Conservation (phyloP, 2,797 vertebrate species). For the Characodon lateralis region DNA sequence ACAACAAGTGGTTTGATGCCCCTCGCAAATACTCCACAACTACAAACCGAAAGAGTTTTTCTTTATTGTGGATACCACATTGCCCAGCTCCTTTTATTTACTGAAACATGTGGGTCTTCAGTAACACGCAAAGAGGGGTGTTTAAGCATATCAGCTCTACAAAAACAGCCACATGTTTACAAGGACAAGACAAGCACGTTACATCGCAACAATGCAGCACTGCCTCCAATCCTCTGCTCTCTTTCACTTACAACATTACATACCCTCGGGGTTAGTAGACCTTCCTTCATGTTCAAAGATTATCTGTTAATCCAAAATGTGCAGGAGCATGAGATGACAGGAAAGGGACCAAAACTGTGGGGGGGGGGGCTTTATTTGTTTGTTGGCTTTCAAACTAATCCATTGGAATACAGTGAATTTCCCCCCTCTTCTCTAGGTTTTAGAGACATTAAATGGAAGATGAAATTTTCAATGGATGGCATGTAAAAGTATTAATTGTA, state of each 20-base stretch:
- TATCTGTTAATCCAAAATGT: constrained; percentile 90
- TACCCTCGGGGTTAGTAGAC: constrained; percentile 80
- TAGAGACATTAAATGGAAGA: constrained; percentile 85
- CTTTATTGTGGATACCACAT: constrained; percentile 10
- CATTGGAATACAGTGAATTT: constrained; percentile 78
- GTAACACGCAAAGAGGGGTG: constrained; percentile 57
- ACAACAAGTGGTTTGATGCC: constrained; percentile 39
- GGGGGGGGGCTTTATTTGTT: constrained; percentile 83
- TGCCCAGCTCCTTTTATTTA: constrained; percentile 39
- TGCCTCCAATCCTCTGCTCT: constrained; percentile 73
- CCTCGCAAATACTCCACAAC: constrained; percentile 28
- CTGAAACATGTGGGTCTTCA: constrained; percentile 61
- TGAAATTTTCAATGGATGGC: constrained; percentile 86
- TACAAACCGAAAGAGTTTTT: constrained; percentile 20
- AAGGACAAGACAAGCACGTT: constrained; percentile 83
- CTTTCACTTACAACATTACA: constrained; percentile 72
- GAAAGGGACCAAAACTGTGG: constrained; percentile 72
- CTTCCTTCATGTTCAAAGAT: constrained; percentile 88
- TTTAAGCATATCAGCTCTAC: constrained; percentile 69
- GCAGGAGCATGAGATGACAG: constrained; percentile 82
- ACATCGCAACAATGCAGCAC: constrained; percentile 79
- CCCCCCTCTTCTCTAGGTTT: constrained; percentile 75
- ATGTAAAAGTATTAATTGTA: constrained; percentile 88
- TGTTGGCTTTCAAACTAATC: constrained; percentile 86
- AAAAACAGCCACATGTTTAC: constrained; percentile 81